These are phyloP conservation scores for Menura novaehollandiae DNA, from an alignment of 2,113 vertebrate species.

Conservation along the genomic window DNA sequence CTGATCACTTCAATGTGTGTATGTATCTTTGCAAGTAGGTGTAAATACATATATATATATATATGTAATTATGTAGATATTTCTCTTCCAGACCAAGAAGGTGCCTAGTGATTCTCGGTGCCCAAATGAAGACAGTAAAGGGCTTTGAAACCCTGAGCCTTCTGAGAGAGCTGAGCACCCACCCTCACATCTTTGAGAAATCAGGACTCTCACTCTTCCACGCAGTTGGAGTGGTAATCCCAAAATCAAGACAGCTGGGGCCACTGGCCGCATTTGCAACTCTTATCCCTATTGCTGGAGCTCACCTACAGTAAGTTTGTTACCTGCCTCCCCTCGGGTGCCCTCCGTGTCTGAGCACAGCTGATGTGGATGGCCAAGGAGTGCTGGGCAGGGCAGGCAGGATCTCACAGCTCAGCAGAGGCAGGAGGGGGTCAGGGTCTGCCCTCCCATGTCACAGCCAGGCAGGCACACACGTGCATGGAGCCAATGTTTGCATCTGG, in stretches of 20 bases:
- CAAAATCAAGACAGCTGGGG: background rate
- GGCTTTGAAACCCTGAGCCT: background rate
- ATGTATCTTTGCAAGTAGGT: background rate
- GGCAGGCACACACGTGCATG: background rate
- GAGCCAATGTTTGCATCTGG: background rate
- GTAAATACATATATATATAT: background rate
- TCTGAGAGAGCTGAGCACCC: background rate
- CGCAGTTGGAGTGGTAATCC: background rate
- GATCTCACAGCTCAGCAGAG: background rate
- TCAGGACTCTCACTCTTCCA: background rate
- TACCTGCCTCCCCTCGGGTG: background rate
- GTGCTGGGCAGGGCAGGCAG: background rate
- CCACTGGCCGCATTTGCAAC: background rate
- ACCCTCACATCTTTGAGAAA: background rate
- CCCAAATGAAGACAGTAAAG: background rate
- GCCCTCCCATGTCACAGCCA: background rate
- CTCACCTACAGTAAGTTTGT: background rate
- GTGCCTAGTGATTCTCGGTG: background rate
- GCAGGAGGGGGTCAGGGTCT: background rate
- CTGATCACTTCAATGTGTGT: background rate
- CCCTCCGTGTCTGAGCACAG: background rate
- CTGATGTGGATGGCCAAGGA: background rate
- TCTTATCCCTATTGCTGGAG: background rate
- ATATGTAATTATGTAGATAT: background rate
- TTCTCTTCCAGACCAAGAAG: constrained; percentile 2